phyloP scores from a whole-genome alignment of 2,113 vertebrate genomes.

The Cynopterus brachyotis region DNA sequence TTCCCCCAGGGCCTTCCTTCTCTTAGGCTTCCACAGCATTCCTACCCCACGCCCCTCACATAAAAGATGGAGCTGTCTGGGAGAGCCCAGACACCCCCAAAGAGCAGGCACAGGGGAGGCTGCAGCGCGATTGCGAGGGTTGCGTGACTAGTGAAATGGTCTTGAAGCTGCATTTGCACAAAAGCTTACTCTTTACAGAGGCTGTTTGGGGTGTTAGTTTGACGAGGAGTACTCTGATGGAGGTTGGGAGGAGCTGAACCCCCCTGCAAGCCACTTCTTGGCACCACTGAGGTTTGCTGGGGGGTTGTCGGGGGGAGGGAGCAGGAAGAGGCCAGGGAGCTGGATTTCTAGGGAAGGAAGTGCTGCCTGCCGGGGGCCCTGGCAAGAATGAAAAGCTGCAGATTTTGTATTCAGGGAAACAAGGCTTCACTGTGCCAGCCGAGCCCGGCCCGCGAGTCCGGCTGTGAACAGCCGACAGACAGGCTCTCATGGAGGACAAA shows the following conservation, averaged over 20 bases:
- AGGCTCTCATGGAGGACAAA: conserved; percentile 58
- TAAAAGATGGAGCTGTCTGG: neutral
- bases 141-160: fast-evolving
- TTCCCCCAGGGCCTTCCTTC: neutral
- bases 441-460: neutral
- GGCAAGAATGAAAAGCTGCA: conserved; percentile 4
- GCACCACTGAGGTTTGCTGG: neutral
- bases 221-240: neutral
- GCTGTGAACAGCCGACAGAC: conserved; percentile 35
- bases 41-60: neutral
- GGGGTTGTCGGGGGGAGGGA: neutral
- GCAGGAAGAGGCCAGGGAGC: conserved; percentile 40
- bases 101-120: neutral
- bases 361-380: neutral
- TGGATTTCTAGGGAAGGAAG: conserved; percentile 67
- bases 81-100: neutral
- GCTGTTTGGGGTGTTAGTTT: neutral
- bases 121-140: neutral
- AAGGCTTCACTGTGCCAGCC: conserved; percentile 68
- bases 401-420: conserved; percentile 74
- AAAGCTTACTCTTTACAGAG: neutral
- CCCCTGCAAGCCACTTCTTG: neutral
- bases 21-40: neutral
- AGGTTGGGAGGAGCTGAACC: neutral
- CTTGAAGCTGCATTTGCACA: neutral